Conservation (phyloP, 2,113 vertebrate species). For the Lonchura striata region DNA sequence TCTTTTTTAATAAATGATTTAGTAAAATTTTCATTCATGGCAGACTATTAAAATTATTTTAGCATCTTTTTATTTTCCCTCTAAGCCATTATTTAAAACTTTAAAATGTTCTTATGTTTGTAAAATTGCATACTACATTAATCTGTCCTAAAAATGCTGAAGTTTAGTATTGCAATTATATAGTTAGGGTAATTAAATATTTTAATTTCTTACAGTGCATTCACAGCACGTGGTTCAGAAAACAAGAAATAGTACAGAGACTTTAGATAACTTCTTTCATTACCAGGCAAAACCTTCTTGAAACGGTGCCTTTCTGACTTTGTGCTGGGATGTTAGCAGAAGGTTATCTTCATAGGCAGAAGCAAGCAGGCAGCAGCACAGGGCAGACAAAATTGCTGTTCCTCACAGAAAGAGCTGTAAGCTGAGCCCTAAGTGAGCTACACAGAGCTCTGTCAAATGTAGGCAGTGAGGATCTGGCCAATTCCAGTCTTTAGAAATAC, state of each 20-base stretch:
- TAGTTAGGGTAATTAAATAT: constrained; percentile 17
- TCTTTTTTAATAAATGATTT: not conserved
- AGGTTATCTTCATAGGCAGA: not conserved
- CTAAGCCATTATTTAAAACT: not conserved
- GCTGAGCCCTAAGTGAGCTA: not conserved
- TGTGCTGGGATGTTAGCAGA: not conserved
- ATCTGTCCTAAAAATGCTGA: not conserved
- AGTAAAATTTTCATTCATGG: not conserved
- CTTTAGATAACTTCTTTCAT: not conserved
- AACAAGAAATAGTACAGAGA: not conserved
- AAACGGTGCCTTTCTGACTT: not conserved
- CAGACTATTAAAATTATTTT: not conserved
- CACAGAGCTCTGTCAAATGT: not conserved
- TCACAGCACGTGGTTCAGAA: not conserved
- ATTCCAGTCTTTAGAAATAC: not conserved
- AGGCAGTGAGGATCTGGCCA: not conserved
- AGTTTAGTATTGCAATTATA: not conserved
- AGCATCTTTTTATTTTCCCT: not conserved
- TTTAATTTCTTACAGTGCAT: not conserved
- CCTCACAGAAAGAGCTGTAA: not conserved
- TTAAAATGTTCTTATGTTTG: not conserved
- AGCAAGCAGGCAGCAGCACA: not conserved
- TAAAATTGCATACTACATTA: constrained; percentile 26
- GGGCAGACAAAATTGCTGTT: not conserved
- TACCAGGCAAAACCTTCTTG: not conserved